Base-by-base conservation (phyloP, 2,797 vertebrate genomes). In the Neosalanx taihuensis region DNA sequence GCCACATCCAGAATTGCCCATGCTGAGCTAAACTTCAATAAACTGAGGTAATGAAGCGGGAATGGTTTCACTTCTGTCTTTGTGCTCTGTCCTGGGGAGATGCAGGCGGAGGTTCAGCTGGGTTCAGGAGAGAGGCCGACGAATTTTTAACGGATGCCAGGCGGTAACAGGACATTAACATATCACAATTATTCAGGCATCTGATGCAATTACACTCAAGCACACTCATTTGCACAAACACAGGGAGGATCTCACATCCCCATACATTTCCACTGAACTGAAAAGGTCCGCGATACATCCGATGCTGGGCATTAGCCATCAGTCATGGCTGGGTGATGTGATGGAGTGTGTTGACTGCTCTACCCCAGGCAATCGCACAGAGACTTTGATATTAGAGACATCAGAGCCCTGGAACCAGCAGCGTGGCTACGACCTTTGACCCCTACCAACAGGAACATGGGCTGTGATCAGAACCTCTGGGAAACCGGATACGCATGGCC, bases 401-500 rank as follows among this genome's bases (percentile, higher is more conserved):
- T 79, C 60, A 57, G 58, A 68, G 23, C 20, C 59, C 69, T 64
- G 46, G 6, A 70, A 64, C 56, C 49, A 4, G 51, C 29, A 59
- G 62, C 58, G 17, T 71, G 35, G 57, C 49, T n/a, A 12, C 64
- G 72, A 81, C 76, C 51, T 31, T 46, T 65, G 67, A 80, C 59
- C 71, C 58, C 68, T 69, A 59, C 69, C 56, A 37, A 79, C 69
- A 72, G 73, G 62, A 83, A 75, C 71, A 71, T 18, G 29, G 41
- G 4, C 23, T 12, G 35, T 31, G 73, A 82, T 78, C 71, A 81
- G 81, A 84, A 76, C 37, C 12, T 56, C 9, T 58, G 41, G 62
- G 77, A 78, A 85, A 86, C 59, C 5, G 2, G 31, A 79, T 69
- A 76, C 64, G 67, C 65, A 73, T 64, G 29, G 57, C 61, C 4